Evolutionary conservation across 2,797 vertebrate species (phyloP), one percentile per base, ranked within the genome.

Genomic region (Lithobates pipiens): DNA sequence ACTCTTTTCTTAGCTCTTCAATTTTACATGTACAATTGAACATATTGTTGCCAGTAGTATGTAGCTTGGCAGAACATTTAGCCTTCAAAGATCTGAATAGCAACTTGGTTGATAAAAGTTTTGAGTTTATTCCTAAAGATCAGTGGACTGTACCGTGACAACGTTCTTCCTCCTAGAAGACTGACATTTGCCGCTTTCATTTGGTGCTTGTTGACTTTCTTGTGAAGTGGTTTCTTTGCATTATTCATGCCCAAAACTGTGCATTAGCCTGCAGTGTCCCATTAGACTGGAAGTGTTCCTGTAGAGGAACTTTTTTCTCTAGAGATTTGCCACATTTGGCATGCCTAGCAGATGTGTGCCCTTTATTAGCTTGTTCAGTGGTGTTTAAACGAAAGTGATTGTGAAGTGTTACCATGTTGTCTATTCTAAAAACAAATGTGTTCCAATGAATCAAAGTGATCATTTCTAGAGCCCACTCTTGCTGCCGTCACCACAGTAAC

Each of bases 301-400:
- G 50, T 15, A 54, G 4, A 54, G 50, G 50, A 18, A 5, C 13
- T 16, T 54, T n/a, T 54, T 54, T 54, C 13, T 18, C 16, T 54
- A 54, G 50, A 54, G 50, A 13, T 61, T 61, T 61, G 18, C 21
- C 6, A 4, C 29, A 39, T 32, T 73, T 8, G 70, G 63, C 88
- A 86, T 1, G 4, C 57, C 80, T 90, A 90, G 84, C 88, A 89
- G 88, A 89, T 89, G 72, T 39, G 21, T 54, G 50, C 18, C 54
- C 7, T 23, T 61, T 61, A 61, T 61, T 61, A 21, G 46, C 27
- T 5, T 76, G 54, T 76, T 76, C 54, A 61, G 42, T n/a, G n/a
- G n/a, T n/a, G n/a, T n/a, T n/a, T n/a, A n/a, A n/a, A n/a, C n/a
- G n/a, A n/a, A n/a, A n/a, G n/a, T 69, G 67, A 80, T 80, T 70